Base-by-base conservation (phyloP, 2,113 vertebrate species). In the Cromileptes altivelis region DNA sequence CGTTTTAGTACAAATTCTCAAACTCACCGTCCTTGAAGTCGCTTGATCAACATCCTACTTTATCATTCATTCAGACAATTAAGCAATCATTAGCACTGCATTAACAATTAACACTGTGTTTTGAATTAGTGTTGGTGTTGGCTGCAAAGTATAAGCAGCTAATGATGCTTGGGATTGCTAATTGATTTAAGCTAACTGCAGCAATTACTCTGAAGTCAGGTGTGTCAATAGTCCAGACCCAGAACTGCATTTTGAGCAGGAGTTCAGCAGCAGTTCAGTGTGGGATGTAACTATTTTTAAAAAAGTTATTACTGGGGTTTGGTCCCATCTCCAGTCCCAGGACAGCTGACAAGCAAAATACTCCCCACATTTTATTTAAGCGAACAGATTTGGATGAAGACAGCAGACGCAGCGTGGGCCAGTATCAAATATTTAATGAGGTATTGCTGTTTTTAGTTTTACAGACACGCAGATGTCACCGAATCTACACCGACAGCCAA, bases 101-200 rank as follows among this genome's bases (percentile, higher is more conserved):
- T 87, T 85, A 86, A 67, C 84, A 89, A 91, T 90, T 82, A 91
- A 85, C 74, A 27, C 70, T 56, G 65, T 75, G 78, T 82, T 85
- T 86, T 87, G 75, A 90, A 81, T 90, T 62, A 85, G 84, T 33
- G 45, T 76, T 75, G 78, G 33, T 55, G 81, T 78, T 70, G 25
- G 78, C 61, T 78, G 70, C 71, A 75, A 88, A 86, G 80, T 75
- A 72, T 68, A 84, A 62, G 81, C 61, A 85, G 84, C 82, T 92
- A 91, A 94, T 88, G 86, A 89, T 76, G 93, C 92, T 75, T 86
- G 78, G 58, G 88, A 92, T 90, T 85, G 81, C 85, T 89, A 94
- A 94, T 90, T 91, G 92, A 94, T 94, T 92, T 79, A 83, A 82
- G 81, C 74, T 86, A 92, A 94, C 80, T 81, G 76, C 81, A 64